Evolutionary conservation across 2,113 vertebrate species (phyloP).

Genomic region (Sebastes schlegelii): DNA sequence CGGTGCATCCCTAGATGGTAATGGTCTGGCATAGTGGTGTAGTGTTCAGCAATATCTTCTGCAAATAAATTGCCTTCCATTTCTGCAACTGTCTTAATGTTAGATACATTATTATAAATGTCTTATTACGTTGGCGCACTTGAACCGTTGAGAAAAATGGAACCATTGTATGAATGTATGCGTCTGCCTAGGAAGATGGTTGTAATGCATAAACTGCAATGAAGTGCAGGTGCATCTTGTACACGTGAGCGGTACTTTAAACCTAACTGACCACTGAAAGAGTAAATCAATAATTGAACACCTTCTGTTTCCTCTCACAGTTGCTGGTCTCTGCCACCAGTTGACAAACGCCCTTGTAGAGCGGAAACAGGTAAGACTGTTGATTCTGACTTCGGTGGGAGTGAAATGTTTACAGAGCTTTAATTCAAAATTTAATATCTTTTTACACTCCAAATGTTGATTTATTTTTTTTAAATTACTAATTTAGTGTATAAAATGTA

Average conservation of each 20-base stretch:
- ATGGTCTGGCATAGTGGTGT: background rate
- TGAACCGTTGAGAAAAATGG: background rate
- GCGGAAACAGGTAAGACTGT: conserved; percentile 93
- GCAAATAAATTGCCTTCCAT: no score
- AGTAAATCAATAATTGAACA: background rate
- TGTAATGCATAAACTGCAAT: background rate
- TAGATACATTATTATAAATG: background rate
- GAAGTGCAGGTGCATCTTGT: background rate
- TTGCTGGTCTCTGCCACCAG: conserved; percentile 99
- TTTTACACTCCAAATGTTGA: background rate
- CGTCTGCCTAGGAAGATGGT: background rate
- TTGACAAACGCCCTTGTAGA: conserved; percentile 99
- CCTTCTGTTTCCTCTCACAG: conserved; percentile 78
- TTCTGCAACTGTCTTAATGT: background rate
- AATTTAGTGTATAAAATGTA: no score
- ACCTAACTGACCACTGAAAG: background rate
- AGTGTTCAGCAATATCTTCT: no score
- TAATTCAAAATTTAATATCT: background rate
- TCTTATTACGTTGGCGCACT: no score
- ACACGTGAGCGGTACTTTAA: background rate
- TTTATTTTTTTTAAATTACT: background rate
- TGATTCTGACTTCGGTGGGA: background rate
- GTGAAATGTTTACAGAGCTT: background rate
- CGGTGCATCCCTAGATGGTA: background rate
- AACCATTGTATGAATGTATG: background rate